Evolutionary conservation across 2,797 vertebrate species (phyloP), one percentile per base, ranked within the genome.

Genomic region (Echiichthys vipera): DNA sequence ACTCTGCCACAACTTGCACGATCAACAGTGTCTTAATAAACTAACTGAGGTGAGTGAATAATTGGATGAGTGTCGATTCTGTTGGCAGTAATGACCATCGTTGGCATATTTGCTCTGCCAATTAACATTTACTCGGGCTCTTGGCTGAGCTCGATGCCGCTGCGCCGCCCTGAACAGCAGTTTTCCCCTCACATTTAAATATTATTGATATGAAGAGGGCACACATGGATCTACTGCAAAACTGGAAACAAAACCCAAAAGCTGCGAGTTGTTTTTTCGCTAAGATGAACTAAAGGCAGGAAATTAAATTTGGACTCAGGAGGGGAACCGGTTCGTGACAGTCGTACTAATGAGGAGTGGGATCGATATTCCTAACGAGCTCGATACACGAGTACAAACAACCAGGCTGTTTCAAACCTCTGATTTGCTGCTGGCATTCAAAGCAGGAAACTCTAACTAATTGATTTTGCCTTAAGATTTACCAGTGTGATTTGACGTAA

Each of bases 321-420:
- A 25, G 72, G 36, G 37, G 66, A 76, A 74, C 73, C 84, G 84
- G 7, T n/a, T 36, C 20, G 22, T 73, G 76, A 81, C 56, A 66
- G 59, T 65, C 50, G 39, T 71, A 45, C 72, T 83, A 78, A 90
- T 86, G 72, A 90, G 79, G 63, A 59, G 66, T 29, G 57, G 76
- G 81, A 90, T 90, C 84, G 40, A 90, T 90, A 84, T 57, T 49
- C 46, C 43, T 54, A 74, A 73, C 39, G 55, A 86, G 61, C 64
- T 66, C 30, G 59, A 66, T 74, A 63, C 71, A 88, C 18, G 36
- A 66, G 36, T 50, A 50, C 50, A 75, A n/a, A 65, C 71, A 71
- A 46, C 42, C 25, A 29, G 14, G 53, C 63, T 64, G 72, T 47
- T 58, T 78, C 40, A 77, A 72, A 39, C 63, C 30, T 64, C 30